Evolutionary conservation across 92 coral and sea anemone species (phyloP).

Genomic region (Palythoa heliodiscus): DNA sequence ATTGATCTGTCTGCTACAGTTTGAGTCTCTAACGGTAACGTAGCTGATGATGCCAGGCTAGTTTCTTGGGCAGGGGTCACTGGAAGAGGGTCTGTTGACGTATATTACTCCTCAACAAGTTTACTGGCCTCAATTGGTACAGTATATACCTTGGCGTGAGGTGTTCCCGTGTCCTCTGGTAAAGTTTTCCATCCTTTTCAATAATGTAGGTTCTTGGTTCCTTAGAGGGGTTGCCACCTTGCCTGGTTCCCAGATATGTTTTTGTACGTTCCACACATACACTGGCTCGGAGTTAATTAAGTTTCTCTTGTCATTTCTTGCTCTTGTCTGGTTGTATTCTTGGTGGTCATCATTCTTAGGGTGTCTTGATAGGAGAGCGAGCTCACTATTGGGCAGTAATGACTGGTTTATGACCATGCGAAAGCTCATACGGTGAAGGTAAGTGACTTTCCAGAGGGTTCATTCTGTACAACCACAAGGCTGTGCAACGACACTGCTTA

Average conservation of each 20-base stretch:
- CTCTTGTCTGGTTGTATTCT: constrained; percentile 34
- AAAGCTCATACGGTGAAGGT: not conserved
- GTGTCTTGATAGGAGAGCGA: not conserved
- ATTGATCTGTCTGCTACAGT: constrained; percentile 19
- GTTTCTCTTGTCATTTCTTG: constrained; percentile 39
- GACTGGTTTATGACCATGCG: constrained; percentile 45
- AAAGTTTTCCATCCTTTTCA: no score
- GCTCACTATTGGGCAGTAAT: constrained; percentile 5
- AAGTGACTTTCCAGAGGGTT: constrained; percentile 13
- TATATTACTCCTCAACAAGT: not conserved
- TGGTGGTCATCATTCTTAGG: not conserved
- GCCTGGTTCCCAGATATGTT: constrained; percentile 45
- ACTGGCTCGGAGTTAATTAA: constrained; percentile 45
- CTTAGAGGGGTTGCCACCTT: constrained; percentile 45
- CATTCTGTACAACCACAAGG: constrained; percentile 62
- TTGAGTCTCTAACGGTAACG: constrained; percentile 29
- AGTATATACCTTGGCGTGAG: constrained; percentile 17
- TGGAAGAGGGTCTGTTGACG: constrained; percentile 1
- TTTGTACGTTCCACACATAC: constrained; percentile 49
- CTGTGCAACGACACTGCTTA: constrained; percentile 62
- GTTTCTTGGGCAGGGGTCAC: not conserved
- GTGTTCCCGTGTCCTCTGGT: constrained; percentile 15
- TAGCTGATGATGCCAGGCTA: constrained; percentile 9
- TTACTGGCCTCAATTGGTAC: not conserved
- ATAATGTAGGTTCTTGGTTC: constrained; percentile 5